Conservation (phyloP, 1,140 invertebrate species). For the Dreissena rostriformis region DNA sequence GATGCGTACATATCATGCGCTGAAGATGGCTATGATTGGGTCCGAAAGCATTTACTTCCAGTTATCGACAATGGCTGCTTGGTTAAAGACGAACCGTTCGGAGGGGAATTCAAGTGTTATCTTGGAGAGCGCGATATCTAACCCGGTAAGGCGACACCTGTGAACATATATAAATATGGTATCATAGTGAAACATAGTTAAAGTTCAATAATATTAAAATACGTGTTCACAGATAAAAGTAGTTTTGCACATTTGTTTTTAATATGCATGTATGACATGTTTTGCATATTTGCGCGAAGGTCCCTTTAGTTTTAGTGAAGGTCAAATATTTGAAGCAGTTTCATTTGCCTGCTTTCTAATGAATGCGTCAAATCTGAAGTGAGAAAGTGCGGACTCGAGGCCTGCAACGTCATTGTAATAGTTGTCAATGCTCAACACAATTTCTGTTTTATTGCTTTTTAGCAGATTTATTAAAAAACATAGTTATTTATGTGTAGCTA, state of each 20-base stretch:
- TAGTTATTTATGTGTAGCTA: too few relatives aligned
- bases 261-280: too few relatives aligned
- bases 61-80: conserved; percentile 60
- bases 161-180: not conserved
- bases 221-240: not conserved
- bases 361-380: too few relatives aligned
- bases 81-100: conserved; percentile 22
- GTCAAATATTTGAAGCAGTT: not conserved
- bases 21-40: conserved; percentile 63
- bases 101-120: conserved; percentile 60
- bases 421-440: too few relatives aligned
- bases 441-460: too few relatives aligned
- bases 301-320: not conserved
- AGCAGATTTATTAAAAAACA: too few relatives aligned
- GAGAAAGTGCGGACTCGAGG: too few relatives aligned
- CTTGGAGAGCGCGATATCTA: conserved; percentile 59
- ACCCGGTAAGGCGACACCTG: conserved; percentile 26
- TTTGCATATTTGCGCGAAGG: too few relatives aligned
- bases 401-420: too few relatives aligned
- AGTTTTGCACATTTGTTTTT: not conserved
- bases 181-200: not conserved
- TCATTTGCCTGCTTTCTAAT: too few relatives aligned
- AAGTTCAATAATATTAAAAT: not conserved
- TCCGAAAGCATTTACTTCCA: conserved; percentile 57
- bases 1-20: conserved; percentile 67